Evolutionary conservation across 2,797 vertebrate genomes (phyloP), one percentile per base, ranked within the genome.

Genomic region (Halcyon badia): DNA sequence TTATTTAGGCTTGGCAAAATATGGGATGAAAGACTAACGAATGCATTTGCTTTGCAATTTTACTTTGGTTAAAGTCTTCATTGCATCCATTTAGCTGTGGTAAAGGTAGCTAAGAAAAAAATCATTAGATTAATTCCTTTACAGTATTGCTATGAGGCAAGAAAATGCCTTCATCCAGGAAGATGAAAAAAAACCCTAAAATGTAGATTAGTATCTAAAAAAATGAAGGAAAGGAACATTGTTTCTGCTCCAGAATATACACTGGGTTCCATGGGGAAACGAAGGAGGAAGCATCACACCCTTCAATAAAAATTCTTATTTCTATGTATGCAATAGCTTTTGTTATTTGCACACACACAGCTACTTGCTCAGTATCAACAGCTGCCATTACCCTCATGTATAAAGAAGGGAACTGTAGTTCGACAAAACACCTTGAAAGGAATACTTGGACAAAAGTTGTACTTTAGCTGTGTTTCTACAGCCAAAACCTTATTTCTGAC

Each of bases 1-100:
- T 83, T 95, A 19, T 78, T 91, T 87, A 66, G 37, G 35, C 89
- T 62, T 96, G 30, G 31, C 22, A 97, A 97, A 97, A 93, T 76
- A 89, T 8, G 35, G 24, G 54, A 78, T 6, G 58, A 92, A 95
- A 95, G 66, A 88, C 72, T 89, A 96, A 95, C 35, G 30, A 78
- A 65, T 31, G 20, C 68, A 83, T 97, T 94, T 89, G 11, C 70
- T 97, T 95, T 94, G 46, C 75, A 96, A 2, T 19, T 91, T 94
- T 65, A 77, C 80, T 93, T 97, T 82, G 44, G 68, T 91, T 92
- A 89, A 96, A 87, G 58, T 90, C 81, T 94, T 95, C 60, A 58
- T 21, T 26, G 41, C 3, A 58, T 86, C 46, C 65, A 39, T 70
- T 93, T 91, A 80, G 42, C 64, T 92, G 60, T 62, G 62, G 62